Evolutionary conservation across 37 sponge, comb jelly and placozoan species (phyloP), one percentile per base, ranked within the genome.

Genomic region (Chondrilla cf. caribensis): DNA sequence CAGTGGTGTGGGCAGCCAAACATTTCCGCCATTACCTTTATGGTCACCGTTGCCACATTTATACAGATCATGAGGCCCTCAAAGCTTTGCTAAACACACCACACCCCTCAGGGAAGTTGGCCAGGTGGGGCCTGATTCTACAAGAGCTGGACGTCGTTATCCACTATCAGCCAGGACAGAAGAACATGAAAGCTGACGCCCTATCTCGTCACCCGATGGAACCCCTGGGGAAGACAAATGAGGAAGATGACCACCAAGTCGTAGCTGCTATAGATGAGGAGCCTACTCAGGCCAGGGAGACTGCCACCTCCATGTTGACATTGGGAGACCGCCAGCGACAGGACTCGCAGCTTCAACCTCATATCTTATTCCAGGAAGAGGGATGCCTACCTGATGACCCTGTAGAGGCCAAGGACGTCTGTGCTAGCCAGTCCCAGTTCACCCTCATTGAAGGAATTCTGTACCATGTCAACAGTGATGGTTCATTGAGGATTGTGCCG

Each of bases 1-100:
- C 80, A 1, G 87, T 90, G 8, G 84, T 90, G 24, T 90, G 87
- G 87, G 91, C 87, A 3, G 55, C 80, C 0, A 83, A 81, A 55
- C 78, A 87, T 37, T 90, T 90, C 38, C 42, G 84, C 28, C 82
- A 54, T 43, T 90, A 90, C 28, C 76, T 90, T 37, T 86, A 90
- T 79, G 90, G 86, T 5, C 86, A 90, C 47, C 55, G 15, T 0
- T 85, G 80, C 35, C 15, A 44, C 0, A 86, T 90, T 15, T 75
- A 38, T 17, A 90, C 90, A 0, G 90, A 90, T 37, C 90, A 90
- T 22, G 80, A 82, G 41, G 86, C 90, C 0, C 67, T 86, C 38
- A 90, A 85, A 51, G 62, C 85, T 2, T 47, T 89, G 42, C 58
- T 89, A 41, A 80, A 89, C 42, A 84, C 78, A n/a, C 89, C 89